Evolutionary conservation across 2,888 invertebrate genomes (phyloP).

Genomic region (Dryadula phaetusa): DNA sequence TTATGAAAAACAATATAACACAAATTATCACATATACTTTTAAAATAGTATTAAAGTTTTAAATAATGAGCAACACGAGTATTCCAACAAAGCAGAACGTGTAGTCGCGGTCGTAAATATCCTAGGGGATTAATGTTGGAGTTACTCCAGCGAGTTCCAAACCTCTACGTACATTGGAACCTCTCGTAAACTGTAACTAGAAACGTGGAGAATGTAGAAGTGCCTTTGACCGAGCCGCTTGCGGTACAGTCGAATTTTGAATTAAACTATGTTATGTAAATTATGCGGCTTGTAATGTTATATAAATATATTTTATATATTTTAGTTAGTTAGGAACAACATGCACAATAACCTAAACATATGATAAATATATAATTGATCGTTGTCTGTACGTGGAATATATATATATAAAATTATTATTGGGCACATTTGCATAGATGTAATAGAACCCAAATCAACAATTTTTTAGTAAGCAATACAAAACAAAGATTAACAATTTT

Average conservation of each 20-base stretch:
- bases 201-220: conserved; percentile 42
- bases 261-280: conserved; percentile 23
- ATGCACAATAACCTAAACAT: too few species aligned
- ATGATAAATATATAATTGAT: too few species aligned
- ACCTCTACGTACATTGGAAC: conserved; percentile 38
- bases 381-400: too few species aligned
- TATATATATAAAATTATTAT: too few species aligned
- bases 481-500: too few species aligned
- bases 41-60: not conserved
- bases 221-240: conserved; percentile 29
- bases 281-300: conserved; percentile 12
- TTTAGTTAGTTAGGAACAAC: too few species aligned
- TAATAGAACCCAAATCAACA: too few species aligned
- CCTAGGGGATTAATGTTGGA: conserved; percentile 53
- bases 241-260: conserved; percentile 24
- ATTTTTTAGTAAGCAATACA: too few species aligned
- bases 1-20: not conserved
- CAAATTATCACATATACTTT: not conserved
- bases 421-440: too few species aligned
- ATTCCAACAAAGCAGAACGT: conserved; percentile 50
- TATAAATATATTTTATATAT: too few species aligned
- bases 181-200: conserved; percentile 47
- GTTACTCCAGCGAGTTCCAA: conserved; percentile 44
- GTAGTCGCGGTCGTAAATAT: conserved; percentile 55
- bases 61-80: conserved; percentile 18